phyloP scores from a whole-genome alignment of 2,797 vertebrate genomes.

The Cynopterus sphinx region DNA sequence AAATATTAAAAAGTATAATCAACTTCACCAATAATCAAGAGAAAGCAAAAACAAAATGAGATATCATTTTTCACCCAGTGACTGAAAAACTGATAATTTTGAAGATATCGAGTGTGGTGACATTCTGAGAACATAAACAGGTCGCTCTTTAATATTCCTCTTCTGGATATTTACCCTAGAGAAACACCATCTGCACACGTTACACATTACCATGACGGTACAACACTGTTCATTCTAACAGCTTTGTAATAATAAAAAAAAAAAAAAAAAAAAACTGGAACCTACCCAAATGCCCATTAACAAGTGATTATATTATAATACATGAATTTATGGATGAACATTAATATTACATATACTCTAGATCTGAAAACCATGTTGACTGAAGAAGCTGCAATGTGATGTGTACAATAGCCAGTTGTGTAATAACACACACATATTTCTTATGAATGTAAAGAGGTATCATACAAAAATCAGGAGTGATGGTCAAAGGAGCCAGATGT shows the following conservation, averaged over 20 bases:
- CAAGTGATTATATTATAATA: background rate
- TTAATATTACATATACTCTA: background rate
- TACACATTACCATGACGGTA: background rate
- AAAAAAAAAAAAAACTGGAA: background rate
- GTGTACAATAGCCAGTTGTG: background rate
- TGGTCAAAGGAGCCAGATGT: background rate
- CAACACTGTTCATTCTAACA: background rate
- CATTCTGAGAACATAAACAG: background rate
- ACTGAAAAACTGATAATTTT: background rate
- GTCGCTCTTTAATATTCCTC: background rate
- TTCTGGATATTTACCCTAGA: background rate
- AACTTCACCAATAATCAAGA: background rate
- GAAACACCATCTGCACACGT: background rate
- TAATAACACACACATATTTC: background rate
- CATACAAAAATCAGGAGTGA: background rate
- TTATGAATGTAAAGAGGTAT: background rate
- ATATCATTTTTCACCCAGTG: background rate
- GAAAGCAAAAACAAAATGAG: background rate
- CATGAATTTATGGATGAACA: background rate
- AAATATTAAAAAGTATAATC: background rate
- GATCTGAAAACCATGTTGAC: background rate
- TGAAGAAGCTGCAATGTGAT: background rate
- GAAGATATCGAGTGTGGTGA: background rate
- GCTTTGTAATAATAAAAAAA: background rate
- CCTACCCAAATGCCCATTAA: background rate